phyloP scores from a whole-genome alignment of 2,113 vertebrate genomes.

The Dendrocopos noguchii region DNA sequence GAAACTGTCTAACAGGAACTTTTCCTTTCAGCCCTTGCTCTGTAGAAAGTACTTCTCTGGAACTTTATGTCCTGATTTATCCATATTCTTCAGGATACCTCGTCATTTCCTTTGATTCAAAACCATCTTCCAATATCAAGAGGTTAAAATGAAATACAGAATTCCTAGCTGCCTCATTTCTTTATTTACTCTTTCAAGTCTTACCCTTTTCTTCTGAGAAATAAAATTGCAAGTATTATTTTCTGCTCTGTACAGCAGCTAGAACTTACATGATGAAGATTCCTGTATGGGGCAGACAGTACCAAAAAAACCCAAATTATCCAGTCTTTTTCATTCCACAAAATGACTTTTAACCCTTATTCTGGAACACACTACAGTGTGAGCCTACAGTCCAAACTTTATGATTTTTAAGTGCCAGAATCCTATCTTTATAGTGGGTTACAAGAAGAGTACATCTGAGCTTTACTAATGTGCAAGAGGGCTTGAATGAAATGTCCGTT shows the following conservation, averaged over 20 bases:
- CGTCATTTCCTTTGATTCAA: neutral
- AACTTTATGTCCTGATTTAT: neutral
- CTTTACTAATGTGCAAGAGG: neutral
- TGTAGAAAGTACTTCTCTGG: neutral
- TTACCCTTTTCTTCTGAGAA: neutral
- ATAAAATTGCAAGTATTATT: neutral
- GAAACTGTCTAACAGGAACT: neutral
- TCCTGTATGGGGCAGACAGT: neutral
- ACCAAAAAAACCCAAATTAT: neutral
- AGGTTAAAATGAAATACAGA: neutral
- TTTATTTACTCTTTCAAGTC: no score
- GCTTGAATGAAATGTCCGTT: neutral
- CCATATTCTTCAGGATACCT: neutral
- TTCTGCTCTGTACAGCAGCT: neutral
- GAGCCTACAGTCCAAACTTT: neutral
- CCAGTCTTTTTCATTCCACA: neutral
- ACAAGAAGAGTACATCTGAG: neutral
- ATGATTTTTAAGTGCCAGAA: neutral
- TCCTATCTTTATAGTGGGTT: neutral
- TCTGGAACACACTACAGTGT: neutral
- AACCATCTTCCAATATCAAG: neutral
- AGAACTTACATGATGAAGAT: fast-evolving
- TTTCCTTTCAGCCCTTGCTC: neutral
- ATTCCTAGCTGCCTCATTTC: neutral
- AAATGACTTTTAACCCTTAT: neutral